Percentiles rank a stretch among this genome's conserved stretches.
Evolutionary conservation across 2,797 vertebrate genomes (phyloP).

Genomic region (Pteropus rufus): DNA sequence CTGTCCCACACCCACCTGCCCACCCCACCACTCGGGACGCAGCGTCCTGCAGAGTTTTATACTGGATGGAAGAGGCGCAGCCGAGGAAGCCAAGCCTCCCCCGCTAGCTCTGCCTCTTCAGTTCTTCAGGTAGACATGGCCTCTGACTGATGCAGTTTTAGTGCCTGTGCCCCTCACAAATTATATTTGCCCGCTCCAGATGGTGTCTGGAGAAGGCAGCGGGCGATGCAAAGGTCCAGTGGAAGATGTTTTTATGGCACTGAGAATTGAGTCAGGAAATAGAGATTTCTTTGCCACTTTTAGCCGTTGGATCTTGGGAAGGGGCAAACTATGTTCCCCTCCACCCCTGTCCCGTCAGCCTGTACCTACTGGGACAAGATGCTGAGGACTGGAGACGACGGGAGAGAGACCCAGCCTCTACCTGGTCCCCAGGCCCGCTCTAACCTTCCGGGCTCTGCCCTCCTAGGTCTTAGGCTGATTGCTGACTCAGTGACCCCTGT

Average conservation of each 20-base stretch:
- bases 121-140: background rate
- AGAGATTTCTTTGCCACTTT: background rate
- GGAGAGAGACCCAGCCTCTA: background rate
- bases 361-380: background rate
- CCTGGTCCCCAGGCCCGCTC: background rate
- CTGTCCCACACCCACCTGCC: background rate
- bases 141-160: background rate
- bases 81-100: background rate
- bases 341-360: background rate
- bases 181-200: background rate
- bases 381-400: background rate
- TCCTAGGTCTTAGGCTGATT: background rate
- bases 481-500: background rate
- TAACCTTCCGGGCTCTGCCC: background rate
- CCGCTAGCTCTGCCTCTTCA: background rate
- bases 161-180: background rate
- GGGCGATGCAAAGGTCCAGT: background rate
- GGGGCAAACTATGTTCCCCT: background rate
- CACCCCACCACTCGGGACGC: background rate
- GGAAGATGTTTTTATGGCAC: background rate
- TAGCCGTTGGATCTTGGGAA: background rate
- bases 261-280: background rate
- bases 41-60: background rate
- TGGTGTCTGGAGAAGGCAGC: background rate
- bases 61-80: background rate